A percentile compares a stretch with the other conserved stretches of the same genome.
These are phyloP conservation scores for Hucho hucho DNA, from an alignment of 2,113 vertebrate genomes.

Conservation along the genomic window DNA sequence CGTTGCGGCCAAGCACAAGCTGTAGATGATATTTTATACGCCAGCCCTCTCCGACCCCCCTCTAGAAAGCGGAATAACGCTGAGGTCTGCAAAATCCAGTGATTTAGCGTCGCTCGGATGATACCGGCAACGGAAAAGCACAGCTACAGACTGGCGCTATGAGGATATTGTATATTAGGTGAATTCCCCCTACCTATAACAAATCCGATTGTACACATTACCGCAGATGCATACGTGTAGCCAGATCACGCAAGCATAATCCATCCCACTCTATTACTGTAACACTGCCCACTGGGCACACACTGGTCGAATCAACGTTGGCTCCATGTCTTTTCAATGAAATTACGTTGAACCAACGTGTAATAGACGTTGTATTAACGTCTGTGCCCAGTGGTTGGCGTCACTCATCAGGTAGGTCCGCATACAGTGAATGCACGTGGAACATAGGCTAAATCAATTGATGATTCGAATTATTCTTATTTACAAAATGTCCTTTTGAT, in stretches of 20 bases:
- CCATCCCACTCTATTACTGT: background rate
- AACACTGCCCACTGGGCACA: background rate
- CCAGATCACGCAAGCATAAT: background rate
- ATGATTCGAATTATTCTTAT: background rate
- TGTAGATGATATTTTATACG: constrained; percentile 48
- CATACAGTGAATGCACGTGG: background rate
- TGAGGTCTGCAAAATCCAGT: constrained; percentile 48
- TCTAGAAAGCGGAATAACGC: constrained; percentile 37
- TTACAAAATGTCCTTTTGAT: too few species aligned
- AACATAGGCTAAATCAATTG: background rate
- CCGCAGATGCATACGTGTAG: background rate
- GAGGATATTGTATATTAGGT: constrained; percentile 5
- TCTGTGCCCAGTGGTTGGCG: too few species aligned
- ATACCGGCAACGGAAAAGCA: constrained; percentile 8
- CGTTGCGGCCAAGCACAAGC: constrained; percentile 38
- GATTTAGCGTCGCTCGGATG: constrained; percentile 39
- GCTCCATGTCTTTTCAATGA: too few species aligned
- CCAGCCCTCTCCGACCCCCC: background rate
- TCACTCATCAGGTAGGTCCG: background rate
- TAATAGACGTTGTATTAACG: too few species aligned
- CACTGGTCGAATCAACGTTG: too few species aligned
- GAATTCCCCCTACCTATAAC: constrained; percentile 4
- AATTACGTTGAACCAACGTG: too few species aligned
- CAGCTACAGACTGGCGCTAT: constrained; percentile 8
- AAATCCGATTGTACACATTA: background rate